Evolutionary conservation across 2,888 invertebrate species (phyloP), one percentile per base, ranked within the genome.

Genomic region (Seira musarum): DNA sequence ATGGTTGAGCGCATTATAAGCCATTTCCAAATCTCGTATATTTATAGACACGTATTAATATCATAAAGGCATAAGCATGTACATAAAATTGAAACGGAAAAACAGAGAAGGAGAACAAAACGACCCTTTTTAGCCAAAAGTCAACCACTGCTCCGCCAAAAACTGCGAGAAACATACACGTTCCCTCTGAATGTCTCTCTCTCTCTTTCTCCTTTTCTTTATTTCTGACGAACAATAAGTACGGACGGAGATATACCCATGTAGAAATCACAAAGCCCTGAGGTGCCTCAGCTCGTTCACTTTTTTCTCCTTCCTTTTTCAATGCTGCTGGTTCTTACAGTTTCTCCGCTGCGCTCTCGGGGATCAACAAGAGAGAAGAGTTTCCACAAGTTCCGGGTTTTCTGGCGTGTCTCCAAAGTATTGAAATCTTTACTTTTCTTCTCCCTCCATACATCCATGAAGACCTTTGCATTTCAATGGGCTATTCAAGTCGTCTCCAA

Each of bases 301-400:
- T 79, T 79, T 79, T 75, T 72, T 73, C 71, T 60, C 49, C 49
- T 49, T 49, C 49, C 49, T 49, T 49, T 49, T 13, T 49, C 49
- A 49, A 49, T n/a, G 49, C 49, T 13, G 13, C 40, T 30, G 17
- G 68, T 25, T 13, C 46, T 73, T 57, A 10, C 19, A 60, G 5
- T 73, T 53, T 35, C 61, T 21, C 46, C 60, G 67, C 53, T 57
- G 19, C 68, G 73, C 81, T 71, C 75, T 81, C 67, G 76, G 75
- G 81, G 81, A 81, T 81, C 81, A 81, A 81, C 81, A 81, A 81
- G 81, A 80, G 80, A 80, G 69, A 81, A 81, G 75, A 81, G 76
- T 81, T 81, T 76, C 75, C 75, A 81, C 81, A 81, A 81, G 81
- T 81, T 81, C 75, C 81, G 84, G 84, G 83, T 82, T 84, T 75